phyloP scores from a whole-genome alignment of 2,113 vertebrate genomes.

The Oncorhynchus nerka region DNA sequence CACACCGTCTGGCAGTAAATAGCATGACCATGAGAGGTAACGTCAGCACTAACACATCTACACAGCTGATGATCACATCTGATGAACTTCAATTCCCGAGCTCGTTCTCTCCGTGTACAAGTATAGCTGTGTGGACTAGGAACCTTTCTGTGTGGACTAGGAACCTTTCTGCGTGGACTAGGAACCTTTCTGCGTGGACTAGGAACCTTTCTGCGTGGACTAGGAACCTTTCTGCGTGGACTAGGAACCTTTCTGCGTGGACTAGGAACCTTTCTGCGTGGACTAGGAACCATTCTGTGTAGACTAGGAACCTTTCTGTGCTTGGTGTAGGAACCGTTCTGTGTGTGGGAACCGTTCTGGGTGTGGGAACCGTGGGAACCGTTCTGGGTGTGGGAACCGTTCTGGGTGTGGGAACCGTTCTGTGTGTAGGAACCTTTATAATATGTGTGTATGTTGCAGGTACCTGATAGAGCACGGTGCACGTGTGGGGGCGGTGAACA shows the following conservation, averaged over 20 bases:
- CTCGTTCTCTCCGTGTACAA: not conserved
- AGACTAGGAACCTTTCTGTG: no score
- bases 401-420: not conserved
- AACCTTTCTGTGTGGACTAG: not conserved
- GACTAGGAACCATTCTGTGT: no score
- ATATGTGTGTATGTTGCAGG: constrained; percentile 48
- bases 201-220: not conserved
- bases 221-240: not conserved
- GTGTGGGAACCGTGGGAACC: no score
- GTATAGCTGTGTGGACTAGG: not conserved
- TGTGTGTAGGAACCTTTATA: not conserved
- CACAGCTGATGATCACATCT: not conserved
- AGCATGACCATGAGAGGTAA: no score
- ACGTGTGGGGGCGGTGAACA: constrained; percentile 76
- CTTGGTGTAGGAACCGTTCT: no score
- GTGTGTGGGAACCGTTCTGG: no score
- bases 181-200: no score
- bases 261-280: not conserved
- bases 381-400: not conserved
- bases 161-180: no score
- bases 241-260: not conserved
- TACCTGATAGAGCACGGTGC: constrained; percentile 78
- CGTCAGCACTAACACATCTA: no score
- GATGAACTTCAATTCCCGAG: not conserved
- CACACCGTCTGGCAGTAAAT: no score